Base-by-base conservation (phyloP, 2,113 vertebrate species). In the Pseudorectes ferrugineus region DNA sequence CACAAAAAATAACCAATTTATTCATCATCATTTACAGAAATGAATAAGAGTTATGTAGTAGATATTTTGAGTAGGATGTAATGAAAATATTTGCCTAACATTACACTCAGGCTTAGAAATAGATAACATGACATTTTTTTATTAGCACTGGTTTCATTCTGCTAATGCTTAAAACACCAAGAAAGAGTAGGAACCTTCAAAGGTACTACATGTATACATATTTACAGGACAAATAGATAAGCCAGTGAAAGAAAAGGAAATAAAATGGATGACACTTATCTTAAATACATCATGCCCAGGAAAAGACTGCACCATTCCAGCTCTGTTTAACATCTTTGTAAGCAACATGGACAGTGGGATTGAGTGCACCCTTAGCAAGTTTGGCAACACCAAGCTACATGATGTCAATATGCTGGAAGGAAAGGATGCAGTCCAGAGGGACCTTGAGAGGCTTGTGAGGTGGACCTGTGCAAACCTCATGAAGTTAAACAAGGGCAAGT, bases 211-310 rank as follows among this genome's bases (percentile, higher is more conserved):
- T 28, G 28, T 9, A 61, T 5, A 33, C 5, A 4, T 55, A 55
- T 84, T 85, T 77, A 48, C 23, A 72, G 25, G n/a, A 57, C 33
- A 91, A 92, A 75, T 5, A 84, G 38, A 71, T 29, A 85, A 87
- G 11, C 4, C 29, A 31, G 14, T 66, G 48, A 85, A 74, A 92
- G 31, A 73, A 79, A 24, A 92, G 54, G 45, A 93, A 93, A 80
- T 55, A 0, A 88, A 91, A 90, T 29, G 20, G 26, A 43, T 46
- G 7, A 35, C 6, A 18, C 36, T 67, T 55, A 38, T 23, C 61
- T 63, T n/a, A 68, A 75, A 71, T 26, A 35, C 8, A n/a, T 65
- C 15, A 1, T 13, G 20, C 6, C 8, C 52, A 55, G 65, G 42
- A 89, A 70, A 57, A 75, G 48, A 24, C 6, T 40, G n/a, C 25